These are phyloP conservation scores for Sus scrofa DNA, from an alignment of 2,113 vertebrate genomes.

Conservation along the genomic window DNA sequence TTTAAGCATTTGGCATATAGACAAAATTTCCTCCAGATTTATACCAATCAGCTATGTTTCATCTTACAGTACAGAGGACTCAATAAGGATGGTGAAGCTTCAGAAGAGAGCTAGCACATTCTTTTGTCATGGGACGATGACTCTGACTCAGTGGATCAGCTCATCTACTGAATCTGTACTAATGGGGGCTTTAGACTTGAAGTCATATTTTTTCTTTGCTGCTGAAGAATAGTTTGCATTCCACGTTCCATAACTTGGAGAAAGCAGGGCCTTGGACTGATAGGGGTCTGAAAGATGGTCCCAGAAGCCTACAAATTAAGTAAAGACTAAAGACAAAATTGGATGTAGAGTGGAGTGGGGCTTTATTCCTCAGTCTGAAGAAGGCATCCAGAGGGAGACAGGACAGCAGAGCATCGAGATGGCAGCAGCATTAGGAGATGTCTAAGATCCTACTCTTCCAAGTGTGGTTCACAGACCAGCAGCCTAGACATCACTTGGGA, in stretches of 20 bases:
- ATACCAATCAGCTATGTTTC: not conserved
- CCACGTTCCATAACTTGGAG: not conserved
- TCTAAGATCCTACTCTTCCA: not conserved
- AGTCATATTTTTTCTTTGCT: not conserved
- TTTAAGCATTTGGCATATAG: not conserved
- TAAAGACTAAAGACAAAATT: constrained; percentile 8
- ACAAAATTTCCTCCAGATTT: not conserved
- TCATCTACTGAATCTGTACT: fast-evolving
- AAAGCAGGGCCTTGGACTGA: constrained; percentile 16
- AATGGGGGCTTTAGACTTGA: not conserved
- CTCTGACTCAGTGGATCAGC: not conserved
- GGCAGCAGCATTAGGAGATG: not conserved
- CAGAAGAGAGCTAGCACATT: not conserved
- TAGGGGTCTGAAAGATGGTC: not conserved
- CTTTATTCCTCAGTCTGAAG: constrained; percentile 22
- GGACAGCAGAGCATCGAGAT: not conserved
- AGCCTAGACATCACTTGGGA: not conserved
- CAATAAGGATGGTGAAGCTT: not conserved
- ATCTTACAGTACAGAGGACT: not conserved
- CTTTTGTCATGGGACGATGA: not conserved
- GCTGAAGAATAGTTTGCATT: not conserved
- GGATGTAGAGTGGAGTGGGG: not conserved
- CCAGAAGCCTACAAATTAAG: not conserved
- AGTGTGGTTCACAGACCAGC: not conserved
- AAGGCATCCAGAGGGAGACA: not conserved